Evolutionary conservation across 2,797 vertebrate species (phyloP).

Genomic region (Parauchenoglanis ngamensis): DNA sequence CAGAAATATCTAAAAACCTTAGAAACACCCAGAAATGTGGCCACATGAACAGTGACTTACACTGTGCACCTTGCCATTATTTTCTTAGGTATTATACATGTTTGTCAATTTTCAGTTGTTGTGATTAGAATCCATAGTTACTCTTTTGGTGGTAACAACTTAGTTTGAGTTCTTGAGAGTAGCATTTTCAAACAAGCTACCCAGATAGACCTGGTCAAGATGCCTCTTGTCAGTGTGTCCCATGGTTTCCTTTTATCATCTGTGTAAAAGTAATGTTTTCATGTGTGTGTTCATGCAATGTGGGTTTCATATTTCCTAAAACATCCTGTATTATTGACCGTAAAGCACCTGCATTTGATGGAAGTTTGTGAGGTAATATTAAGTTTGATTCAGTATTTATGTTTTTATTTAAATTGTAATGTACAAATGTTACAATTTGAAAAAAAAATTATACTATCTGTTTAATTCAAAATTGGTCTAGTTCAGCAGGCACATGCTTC

Average conservation of each 20-base stretch:
- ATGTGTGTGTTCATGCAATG: too few relatives aligned
- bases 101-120: conserved; percentile 10
- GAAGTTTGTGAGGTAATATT: conserved; percentile 19
- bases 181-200: conserved; percentile 38
- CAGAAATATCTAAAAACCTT: conserved; percentile 6
- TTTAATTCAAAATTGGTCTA: not conserved
- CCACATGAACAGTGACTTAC: not conserved
- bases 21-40: conserved; percentile 7
- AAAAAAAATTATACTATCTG: not conserved
- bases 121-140: conserved; percentile 14
- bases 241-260: conserved; percentile 26
- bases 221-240: conserved; percentile 31
- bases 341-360: conserved; percentile 31
- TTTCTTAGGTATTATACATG: not conserved
- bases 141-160: conserved; percentile 21
- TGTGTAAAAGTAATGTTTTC: conserved; percentile 29
- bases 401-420: conserved; percentile 13
- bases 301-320: conserved; percentile 39
- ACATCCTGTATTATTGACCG: conserved; percentile 43
- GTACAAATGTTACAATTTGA: not conserved
- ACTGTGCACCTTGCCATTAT: not conserved
- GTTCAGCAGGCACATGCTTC: not conserved
- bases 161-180: conserved; percentile 21
- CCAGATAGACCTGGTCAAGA: conserved; percentile 39
- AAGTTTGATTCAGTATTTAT: conserved; percentile 24